Conservation (phyloP, 2,888 invertebrate genomes). For the Sinelater perroti region DNA sequence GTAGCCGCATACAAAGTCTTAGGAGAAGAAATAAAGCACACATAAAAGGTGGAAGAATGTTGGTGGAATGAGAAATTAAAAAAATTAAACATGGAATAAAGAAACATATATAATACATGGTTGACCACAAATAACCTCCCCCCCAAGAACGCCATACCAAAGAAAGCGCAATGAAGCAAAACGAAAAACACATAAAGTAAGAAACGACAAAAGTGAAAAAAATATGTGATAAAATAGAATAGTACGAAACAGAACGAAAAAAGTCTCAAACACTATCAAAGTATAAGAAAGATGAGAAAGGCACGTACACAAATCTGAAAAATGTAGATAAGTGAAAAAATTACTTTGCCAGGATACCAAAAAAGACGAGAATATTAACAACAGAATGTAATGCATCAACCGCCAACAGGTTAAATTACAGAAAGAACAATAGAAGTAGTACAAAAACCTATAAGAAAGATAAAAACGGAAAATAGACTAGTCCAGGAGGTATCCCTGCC, state of each 20-base stretch:
- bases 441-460: no score
- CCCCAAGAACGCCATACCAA: background rate
- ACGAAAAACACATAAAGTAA: no score
- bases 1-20: no score
- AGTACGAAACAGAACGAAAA: background rate
- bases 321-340: background rate
- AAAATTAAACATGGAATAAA: background rate
- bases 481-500: no score
- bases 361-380: background rate
- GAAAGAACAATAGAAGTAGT: background rate
- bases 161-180: background rate
- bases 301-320: background rate
- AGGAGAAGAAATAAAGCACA: no score
- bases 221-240: background rate
- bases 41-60: no score
- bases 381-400: background rate
- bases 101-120: no score
- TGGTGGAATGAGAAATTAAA: no score
- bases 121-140: background rate
- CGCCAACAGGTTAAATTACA: background rate
- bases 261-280: background rate
- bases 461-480: no score
- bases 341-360: background rate
- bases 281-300: background rate
- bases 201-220: background rate